Evolutionary conservation across 2,888 invertebrate species (phyloP), one percentile per base, ranked within the genome.

Genomic region (Ectropis crepuscularia): DNA sequence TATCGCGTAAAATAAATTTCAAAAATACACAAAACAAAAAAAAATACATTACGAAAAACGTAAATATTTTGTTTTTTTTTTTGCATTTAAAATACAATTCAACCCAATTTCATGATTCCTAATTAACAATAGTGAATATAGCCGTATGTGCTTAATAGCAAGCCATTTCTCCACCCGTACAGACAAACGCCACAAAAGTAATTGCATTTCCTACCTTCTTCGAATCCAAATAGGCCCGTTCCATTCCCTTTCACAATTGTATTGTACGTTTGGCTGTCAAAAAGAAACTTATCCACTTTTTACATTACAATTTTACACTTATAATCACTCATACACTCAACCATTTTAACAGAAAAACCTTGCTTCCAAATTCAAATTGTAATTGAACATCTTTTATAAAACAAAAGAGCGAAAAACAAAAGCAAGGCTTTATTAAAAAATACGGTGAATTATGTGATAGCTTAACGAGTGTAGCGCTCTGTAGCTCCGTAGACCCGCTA

Each of bases 221-320:
- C 88, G 78, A 83, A 80, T 82, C 90, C 92, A 72, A 86, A 88
- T 70, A 88, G 78, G 65, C 82, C 78, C 77, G 82, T 88, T 70
- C 77, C 92, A 92, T 92, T 92, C 68, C 87, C 88, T 89, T 83
- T 87, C 89, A 88, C 90, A 82, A 92, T 90, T 87, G 88, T 91
- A 91, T 90, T 91, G 89, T 89, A 90, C 91, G 92, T 91, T 75
- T 84, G 88, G 81, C 82, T 82, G 70, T 86, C 86, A 75, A 82
- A 85, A 72, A 90, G 65, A 79, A 91, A 87, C 83, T 86, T 89
- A 90, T 91, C 92, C 92, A 92, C 92, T 89, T 89, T 90, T 90
- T 89, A 90, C 89, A 90, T 89, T 83, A 84, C 87, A 88, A 84
- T 79, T 65, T 79, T 74, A 78, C 81, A 75, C 74, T 66, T 63